A percentile compares a stretch with the other conserved stretches of the same genome.
These are phyloP conservation scores for Sericinus montela DNA, from an alignment of 2,888 invertebrate species.

Conservation along the genomic window DNA sequence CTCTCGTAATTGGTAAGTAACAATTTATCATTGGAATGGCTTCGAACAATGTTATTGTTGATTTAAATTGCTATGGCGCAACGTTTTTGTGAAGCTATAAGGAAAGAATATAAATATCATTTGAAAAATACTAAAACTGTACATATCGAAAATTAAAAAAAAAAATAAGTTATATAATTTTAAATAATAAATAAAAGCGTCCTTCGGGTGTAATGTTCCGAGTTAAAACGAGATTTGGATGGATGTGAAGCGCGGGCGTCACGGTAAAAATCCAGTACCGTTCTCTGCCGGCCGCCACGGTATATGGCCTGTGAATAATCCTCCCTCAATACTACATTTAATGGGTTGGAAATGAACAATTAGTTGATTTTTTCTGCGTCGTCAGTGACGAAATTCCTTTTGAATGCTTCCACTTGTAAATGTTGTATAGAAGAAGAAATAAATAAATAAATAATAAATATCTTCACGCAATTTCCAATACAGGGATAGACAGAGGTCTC, in stretches of 20 bases:
- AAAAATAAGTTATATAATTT: too few relatives aligned
- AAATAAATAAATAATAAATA: too few relatives aligned
- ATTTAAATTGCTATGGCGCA: slow-evolving; percentile 27
- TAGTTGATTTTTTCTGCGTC: slow-evolving; percentile 74
- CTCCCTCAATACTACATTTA: slow-evolving; percentile 71
- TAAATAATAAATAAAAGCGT: slow-evolving; percentile 21
- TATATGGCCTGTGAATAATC: slow-evolving; percentile 77
- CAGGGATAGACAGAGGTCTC: too few relatives aligned
- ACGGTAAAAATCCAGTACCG: slow-evolving; percentile 28
- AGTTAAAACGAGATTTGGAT: slow-evolving; percentile 41
- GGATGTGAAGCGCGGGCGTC: slow-evolving; percentile 33
- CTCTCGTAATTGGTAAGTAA: slow-evolving; percentile 16
- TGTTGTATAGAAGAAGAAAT: too few relatives aligned
- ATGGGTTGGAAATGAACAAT: slow-evolving; percentile 77
- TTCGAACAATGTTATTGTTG: slow-evolving; percentile 1
- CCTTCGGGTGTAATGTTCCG: slow-evolving; percentile 33
- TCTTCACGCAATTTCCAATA: too few relatives aligned
- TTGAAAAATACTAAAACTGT: neutral
- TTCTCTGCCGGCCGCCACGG: slow-evolving; percentile 43
- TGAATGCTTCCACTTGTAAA: neutral
- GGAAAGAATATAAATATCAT: neutral
- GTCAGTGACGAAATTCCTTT: slow-evolving; percentile 45
- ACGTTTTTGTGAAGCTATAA: slow-evolving; percentile 28
- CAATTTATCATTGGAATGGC: slow-evolving; percentile 13
- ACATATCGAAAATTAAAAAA: neutral